phyloP scores from a whole-genome alignment of 2,113 vertebrate genomes.

The Campylomormyrus tamandua region DNA sequence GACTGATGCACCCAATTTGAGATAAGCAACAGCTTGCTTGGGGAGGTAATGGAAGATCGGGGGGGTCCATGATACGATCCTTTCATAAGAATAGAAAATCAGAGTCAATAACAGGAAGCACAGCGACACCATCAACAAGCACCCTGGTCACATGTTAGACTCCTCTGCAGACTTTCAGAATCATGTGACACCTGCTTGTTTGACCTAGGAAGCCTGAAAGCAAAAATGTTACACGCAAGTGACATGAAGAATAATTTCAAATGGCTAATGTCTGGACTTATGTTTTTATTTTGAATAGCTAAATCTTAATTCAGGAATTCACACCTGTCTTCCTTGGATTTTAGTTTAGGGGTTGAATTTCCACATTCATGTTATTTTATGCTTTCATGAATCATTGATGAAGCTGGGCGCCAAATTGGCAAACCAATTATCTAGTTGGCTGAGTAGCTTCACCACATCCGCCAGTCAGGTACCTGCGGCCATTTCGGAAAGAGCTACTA shows the following conservation, averaged over 20 bases:
- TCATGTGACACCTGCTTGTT: not conserved
- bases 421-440: not conserved
- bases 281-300: not conserved
- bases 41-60: not conserved
- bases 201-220: not conserved
- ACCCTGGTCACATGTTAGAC: not conserved
- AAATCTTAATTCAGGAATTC: not conserved
- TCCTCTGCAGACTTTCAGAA: not conserved
- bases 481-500: not conserved
- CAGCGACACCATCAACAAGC: not conserved
- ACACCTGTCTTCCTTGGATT: not conserved
- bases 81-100: not conserved
- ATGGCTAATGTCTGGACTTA: not conserved
- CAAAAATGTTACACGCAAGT: not conserved
- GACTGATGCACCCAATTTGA: not conserved
- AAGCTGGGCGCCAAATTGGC: not conserved
- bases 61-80: not conserved
- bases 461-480: not conserved
- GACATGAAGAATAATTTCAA: not conserved
- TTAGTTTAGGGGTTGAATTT: not conserved
- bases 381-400: slow-evolving; percentile 1
- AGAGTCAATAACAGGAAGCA: not conserved
- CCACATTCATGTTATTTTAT: not conserved
- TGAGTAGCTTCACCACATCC: not conserved
- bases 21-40: not conserved